Evolutionary conservation across 2,113 vertebrate species (phyloP), one percentile per base, ranked within the genome.

Genomic region (Sphaerodactylus townsendi): DNA sequence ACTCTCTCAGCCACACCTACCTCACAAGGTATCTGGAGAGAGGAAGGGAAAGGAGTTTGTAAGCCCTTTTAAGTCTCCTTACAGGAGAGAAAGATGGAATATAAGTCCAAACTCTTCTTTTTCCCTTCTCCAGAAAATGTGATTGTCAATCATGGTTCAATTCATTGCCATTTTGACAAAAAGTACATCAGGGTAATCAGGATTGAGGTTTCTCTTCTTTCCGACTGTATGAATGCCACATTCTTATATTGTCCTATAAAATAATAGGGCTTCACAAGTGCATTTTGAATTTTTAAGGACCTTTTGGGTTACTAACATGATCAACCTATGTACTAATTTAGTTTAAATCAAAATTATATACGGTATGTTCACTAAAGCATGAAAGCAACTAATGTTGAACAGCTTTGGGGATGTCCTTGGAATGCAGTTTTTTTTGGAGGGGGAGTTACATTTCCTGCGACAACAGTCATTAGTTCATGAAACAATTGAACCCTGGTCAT

Each of bases 341-440:
- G 10, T 50, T 50, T 5, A 50, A 50, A 50, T 50, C 48, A 50
- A 81, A 28, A 62, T 85, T 77, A 69, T 62, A 30, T n/a, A n/a
- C n/a, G n/a, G n/a, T 15, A 77, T 39, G 19, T 91, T 75, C 70
- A 85, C 79, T 72, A 87, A 79, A 56, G 68, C 74, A 9, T 76
- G 82, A 14, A 77, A 79, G 85, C 79, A 82, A 78, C 28, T 79
- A 85, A 66, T 10, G 4, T 75, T 72, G 79, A 41, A 79, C 75
- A 44, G 75, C 80, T 77, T 86, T 77, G 78, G 87, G 5, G 65
- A 83, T 33, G 39, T 71, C 30, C 68, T 84, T 83, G 33, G 62
- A 68, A 23, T 66, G n/a, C 17, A 37, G 37, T 37, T 41, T n/a
- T n/a, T n/a, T n/a, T n/a, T n/a, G n/a, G 11, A 5, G 17, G 10